Percentiles rank a stretch among this genome's conserved stretches.
phyloP scores from a whole-genome alignment of 2,888 invertebrate genomes.

The Proisotoma minuta region DNA sequence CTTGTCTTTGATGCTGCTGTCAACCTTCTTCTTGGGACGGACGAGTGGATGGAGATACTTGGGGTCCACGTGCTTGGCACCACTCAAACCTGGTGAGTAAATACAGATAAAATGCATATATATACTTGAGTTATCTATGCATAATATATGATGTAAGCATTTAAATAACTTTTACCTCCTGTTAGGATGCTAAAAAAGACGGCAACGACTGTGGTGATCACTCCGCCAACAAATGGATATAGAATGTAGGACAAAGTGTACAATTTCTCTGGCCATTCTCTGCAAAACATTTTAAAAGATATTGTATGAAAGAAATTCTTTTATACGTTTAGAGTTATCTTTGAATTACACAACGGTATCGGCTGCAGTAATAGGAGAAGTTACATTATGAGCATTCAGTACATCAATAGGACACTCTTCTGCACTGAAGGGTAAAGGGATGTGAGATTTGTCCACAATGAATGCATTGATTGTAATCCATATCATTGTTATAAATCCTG shows the following conservation, averaged over 20 bases:
- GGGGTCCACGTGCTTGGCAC: constrained; percentile 23
- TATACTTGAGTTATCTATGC: neutral
- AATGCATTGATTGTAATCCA: constrained; percentile 32
- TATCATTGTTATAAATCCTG: constrained; percentile 22
- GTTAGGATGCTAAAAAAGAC: constrained; percentile 20
- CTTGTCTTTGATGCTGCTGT: constrained; percentile 2
- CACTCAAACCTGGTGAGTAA: neutral
- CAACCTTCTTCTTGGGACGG: constrained; percentile 19
- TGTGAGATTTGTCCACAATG: constrained; percentile 25
- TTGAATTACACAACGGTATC: constrained; percentile 10
- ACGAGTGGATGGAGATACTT: constrained; percentile 33
- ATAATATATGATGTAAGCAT: neutral
- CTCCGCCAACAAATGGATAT: constrained; percentile 33
- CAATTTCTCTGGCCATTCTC: constrained; percentile 29
- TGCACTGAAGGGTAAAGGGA: constrained; percentile 35
- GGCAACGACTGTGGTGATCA: constrained; percentile 28
- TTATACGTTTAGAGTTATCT: neutral
- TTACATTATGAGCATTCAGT: constrained; percentile 1
- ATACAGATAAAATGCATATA: neutral
- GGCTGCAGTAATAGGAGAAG: neutral
- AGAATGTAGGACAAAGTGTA: constrained; percentile 33
- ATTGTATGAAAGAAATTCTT: neutral
- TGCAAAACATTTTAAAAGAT: neutral
- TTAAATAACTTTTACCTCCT: neutral
- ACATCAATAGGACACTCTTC: constrained; percentile 29